These are phyloP conservation scores for Clarias gariepinus DNA, from an alignment of 2,113 vertebrate species.

Conservation along the genomic window DNA sequence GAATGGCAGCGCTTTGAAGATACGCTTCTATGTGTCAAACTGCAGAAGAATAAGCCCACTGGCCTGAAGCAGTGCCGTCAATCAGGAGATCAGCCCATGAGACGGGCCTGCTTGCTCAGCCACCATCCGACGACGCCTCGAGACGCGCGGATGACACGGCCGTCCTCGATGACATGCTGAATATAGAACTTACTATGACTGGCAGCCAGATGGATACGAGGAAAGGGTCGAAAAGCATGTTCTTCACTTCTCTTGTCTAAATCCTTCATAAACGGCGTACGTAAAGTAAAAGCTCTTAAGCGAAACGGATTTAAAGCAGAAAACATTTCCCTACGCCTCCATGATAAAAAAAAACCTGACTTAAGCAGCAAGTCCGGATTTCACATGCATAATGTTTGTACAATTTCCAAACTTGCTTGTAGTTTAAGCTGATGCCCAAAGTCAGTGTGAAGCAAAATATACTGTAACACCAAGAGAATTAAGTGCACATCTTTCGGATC, in stretches of 20 bases:
- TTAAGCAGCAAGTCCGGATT: not conserved
- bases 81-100: slow-evolving; percentile 9
- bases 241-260: not conserved
- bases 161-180: slow-evolving; percentile 17
- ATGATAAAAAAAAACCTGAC: slow-evolving; percentile 7
- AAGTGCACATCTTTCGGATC: no score
- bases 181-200: slow-evolving; percentile 25
- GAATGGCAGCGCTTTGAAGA: slow-evolving; percentile 44
- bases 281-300: not conserved
- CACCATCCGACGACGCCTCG: slow-evolving; percentile 18
- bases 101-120: slow-evolving; percentile 6
- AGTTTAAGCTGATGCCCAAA: no score
- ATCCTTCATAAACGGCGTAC: not conserved
- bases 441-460: not conserved
- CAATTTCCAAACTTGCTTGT: not conserved
- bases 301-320: not conserved
- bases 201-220: not conserved
- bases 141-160: slow-evolving; percentile 23
- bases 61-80: slow-evolving; percentile 35
- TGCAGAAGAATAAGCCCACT: slow-evolving; percentile 34
- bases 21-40: slow-evolving; percentile 37
- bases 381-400: not conserved
- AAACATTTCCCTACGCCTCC: not conserved
- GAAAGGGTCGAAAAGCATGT: not conserved
- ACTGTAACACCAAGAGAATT: not conserved